phyloP scores from a whole-genome alignment of 92 coral and sea anemone species.

The Blastomussa wellsi region DNA sequence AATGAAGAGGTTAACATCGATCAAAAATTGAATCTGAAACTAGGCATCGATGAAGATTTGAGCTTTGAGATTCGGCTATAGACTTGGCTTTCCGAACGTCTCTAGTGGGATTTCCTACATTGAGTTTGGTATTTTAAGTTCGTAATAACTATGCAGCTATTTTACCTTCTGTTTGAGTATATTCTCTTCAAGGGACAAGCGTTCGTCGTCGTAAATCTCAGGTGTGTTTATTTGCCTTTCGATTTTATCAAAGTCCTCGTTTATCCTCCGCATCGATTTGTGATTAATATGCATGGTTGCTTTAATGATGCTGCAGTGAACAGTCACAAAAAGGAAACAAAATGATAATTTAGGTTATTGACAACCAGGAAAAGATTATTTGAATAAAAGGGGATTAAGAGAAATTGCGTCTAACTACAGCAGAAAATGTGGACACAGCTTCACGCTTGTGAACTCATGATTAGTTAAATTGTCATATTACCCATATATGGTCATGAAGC shows the following conservation, averaged over 20 bases:
- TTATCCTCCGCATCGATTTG: conserved; percentile 17
- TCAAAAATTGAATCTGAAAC: no score
- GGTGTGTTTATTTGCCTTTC: conserved; percentile 28
- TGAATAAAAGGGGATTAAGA: neutral
- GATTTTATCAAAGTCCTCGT: conserved; percentile 20
- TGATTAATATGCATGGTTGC: conserved; percentile 8
- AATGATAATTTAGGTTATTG: neutral
- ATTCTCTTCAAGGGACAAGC: conserved; percentile 30
- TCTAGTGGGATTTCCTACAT: no score
- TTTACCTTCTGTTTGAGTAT: conserved; percentile 38
- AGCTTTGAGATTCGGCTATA: no score
- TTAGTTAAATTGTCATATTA: no score
- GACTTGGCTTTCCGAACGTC: no score
- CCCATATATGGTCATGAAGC: no score
- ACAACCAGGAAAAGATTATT: neutral
- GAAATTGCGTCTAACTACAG: no score
- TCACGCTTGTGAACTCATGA: no score
- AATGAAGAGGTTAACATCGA: no score
- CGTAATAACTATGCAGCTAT: neutral
- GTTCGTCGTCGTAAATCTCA: conserved; percentile 30
- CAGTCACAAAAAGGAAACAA: neutral
- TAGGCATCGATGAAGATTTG: no score
- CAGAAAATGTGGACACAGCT: no score
- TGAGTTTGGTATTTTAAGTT: neutral
- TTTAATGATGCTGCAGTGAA: neutral